Evolutionary conservation across 1,140 invertebrate genomes (phyloP), one percentile per base, ranked within the genome.

Genomic region (Formica exsecta): DNA sequence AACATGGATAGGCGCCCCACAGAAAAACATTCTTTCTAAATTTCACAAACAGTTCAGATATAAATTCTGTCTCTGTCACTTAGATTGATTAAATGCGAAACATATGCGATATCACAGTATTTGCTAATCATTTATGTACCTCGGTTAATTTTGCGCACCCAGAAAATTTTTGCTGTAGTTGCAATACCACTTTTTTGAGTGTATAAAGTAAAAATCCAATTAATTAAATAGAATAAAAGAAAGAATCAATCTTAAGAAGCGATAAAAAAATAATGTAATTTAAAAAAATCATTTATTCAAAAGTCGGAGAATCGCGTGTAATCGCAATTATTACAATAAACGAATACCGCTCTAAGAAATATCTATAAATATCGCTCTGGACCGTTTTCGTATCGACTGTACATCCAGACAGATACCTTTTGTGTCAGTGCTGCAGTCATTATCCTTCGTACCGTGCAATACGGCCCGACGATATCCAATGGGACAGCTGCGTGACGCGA

Each of bases 401-500:
- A n/a, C 32, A 51, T 4, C 11, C 13, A 16, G 19, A 3, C 29
- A 8, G 29, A 36, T 64, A 44, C n/a, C 76, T 87, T 41, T 29
- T 38, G 44, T 51, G 16, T 41, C 59, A 57, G 48, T 89, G 68
- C 36, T 25, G n/a, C 8, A 19, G 44, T 68, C 81, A 86, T 89
- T 86, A 88, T 86, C 88, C 44, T 16, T 36, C 36, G 32, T 25
- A 29, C 3, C 6, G 25, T 6, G 13, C 59, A 59, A 88, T 79
- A 71, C 44, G 51, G 9, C 6, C 59, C 19, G 29, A 29, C 38
- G n/a, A 71, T 32, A 36, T 51, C 79, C 81, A 19, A 89, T 76
- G 65, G 41, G 68, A 85, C 68, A 88, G 80, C 87, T 83, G 87
- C 70, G 71, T 84, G 64, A 86, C 77, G 80, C 74, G 90, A 90